Base-by-base conservation (phyloP, 2,113 vertebrate species). In the Rousettus leschenaultii region DNA sequence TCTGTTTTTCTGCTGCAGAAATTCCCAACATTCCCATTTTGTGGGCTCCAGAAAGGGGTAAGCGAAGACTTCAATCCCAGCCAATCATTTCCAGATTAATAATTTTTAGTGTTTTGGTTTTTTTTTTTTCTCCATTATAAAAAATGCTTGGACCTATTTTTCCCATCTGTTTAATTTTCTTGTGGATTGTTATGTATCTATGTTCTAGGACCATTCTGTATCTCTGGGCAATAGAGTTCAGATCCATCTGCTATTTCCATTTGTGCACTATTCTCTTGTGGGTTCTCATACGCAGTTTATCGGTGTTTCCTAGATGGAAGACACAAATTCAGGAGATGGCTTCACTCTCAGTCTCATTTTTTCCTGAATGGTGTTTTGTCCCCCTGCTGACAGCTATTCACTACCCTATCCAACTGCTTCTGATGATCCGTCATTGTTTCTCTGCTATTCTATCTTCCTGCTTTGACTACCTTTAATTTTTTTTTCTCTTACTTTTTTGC, bases 1-100 rank as follows among this genome's bases (percentile, higher is more conserved):
- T 99, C 98, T 99, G 98, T 99, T 99, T 99, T 99, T 99, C 98
- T 98, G 98, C 98, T 99, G 98, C 98, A 99, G 98, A 99, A 99
- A 98, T 98, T 98, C 98, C 98, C 98, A 99, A 98, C 98, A 98
- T 98, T 99, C 98, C 98, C 98, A 99, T 99, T 99, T 98, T 99
- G 98, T 99, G 98, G 98, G 98, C 98, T 99, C 98, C 98, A 99
- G 98, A 99, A 98, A 99, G 98, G 98, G 98, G 98, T 99, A 99
- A 99, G 98, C 98, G 98, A 99, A 98, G 98, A 98, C 98, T 98
- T 99, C 98, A 98, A 99, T 99, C 98, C 98, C 98, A 98, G 98
- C 97, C 96, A 97, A 98, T 98, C 98, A 99, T 99, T 98, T 98
- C 96, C 96, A 97, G 97, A 98, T 98, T 98, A 98, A 98, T 98